Conservation (phyloP, 2,888 invertebrate species). For the Marasmarcha lunaedactyla region DNA sequence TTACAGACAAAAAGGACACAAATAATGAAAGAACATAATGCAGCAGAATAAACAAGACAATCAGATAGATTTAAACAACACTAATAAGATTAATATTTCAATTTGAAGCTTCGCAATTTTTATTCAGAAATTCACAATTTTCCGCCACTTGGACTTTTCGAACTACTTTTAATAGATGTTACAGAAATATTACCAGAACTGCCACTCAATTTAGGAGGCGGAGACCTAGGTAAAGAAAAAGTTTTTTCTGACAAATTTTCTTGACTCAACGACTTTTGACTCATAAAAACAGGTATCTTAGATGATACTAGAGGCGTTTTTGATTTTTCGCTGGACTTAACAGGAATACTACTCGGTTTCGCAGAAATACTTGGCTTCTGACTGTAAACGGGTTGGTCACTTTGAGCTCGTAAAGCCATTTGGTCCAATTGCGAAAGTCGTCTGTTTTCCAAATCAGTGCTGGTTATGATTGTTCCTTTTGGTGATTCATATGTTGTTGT, state of each 20-base stretch:
- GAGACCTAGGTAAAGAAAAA: constrained; percentile 49
- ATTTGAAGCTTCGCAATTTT: constrained; percentile 25
- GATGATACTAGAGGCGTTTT: constrained; percentile 41
- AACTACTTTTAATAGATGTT: constrained; percentile 74
- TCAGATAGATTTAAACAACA: too few relatives aligned
- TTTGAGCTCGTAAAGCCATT: constrained; percentile 35
- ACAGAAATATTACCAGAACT: constrained; percentile 66
- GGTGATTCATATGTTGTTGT: constrained; percentile 74
- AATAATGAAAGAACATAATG: too few relatives aligned
- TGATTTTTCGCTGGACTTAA: constrained; percentile 42
- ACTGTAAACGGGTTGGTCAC: constrained; percentile 26
- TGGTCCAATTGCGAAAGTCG: constrained; percentile 69
- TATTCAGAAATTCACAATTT: too few relatives aligned
- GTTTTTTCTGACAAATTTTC: constrained; percentile 54
- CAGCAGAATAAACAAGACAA: too few relatives aligned
- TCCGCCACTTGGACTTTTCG: constrained; percentile 65
- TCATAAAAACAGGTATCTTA: constrained; percentile 63
- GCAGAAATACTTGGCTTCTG: constrained; percentile 47
- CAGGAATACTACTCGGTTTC: constrained; percentile 61
- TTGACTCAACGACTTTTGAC: constrained; percentile 59
- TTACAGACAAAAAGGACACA: too few relatives aligned
- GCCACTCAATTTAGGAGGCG: constrained; percentile 43
- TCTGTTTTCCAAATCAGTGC: constrained; percentile 66
- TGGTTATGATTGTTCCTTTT: constrained; percentile 63
- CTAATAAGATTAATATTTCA: too few relatives aligned